Evolutionary conservation across 2,888 invertebrate genomes (phyloP), one percentile per base, ranked within the genome.

Genomic region (Drosophila mayaguana): DNA sequence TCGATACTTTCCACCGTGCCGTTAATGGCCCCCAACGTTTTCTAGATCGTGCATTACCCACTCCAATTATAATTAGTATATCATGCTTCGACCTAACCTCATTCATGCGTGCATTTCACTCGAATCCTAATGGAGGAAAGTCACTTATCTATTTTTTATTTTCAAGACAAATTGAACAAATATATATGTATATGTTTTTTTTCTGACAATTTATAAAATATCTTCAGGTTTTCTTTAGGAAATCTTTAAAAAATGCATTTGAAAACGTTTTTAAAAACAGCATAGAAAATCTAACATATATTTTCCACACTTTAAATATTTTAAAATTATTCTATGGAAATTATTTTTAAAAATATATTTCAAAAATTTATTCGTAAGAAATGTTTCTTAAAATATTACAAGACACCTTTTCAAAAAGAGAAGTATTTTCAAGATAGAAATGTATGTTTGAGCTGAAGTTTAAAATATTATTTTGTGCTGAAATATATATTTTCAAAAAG

Each of bases 1-100:
- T 60, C 20, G n/a, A 14, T 59, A 59, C 42, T 50, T 59, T 59
- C 48, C 28, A 62, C 38, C 12, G 48, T 46, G 36, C 40, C 40
- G 46, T 66, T 32, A 67, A 18, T n/a, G 1, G 43, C 36, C 50
- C 34, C 34, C 59, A 3, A 34, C 42, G 32, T 64, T 64, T 64
- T 64, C 63, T 64, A 64, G 63, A 36, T 64, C 59, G 38, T 32
- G 34, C 43, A 28, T 34, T 16, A 9, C 18, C 38, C 36, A 64
- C 36, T 64, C 20, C 22, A 66, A 36, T 36, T 22, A 32, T 54
- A 42, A 68, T 42, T 20, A 40, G 8, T 68, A 20, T 36, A 34
- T 42, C 46, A 34, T 18, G 14, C 18, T 25, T 12, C 18, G 12
- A 46, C 25, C 45, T n/a, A 28, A 6, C 40, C 36, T 12, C 20